Evolutionary conservation across 2,797 vertebrate genomes (phyloP), one percentile per base, ranked within the genome.

Genomic region (Artibeus lituratus): DNA sequence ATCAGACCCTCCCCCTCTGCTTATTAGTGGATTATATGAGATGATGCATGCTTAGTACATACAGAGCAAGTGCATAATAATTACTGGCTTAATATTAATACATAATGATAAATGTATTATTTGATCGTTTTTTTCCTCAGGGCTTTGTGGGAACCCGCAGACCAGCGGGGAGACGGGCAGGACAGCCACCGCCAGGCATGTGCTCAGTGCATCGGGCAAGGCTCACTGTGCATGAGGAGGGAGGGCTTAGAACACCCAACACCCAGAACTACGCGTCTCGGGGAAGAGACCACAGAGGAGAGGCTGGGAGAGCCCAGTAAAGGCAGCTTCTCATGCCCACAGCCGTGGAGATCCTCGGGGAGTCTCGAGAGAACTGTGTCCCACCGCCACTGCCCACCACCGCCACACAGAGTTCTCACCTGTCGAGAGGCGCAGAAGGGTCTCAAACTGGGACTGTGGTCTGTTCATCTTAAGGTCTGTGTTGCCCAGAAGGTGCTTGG

Each of bases 351-450:
- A 24, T 4, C 15, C 49, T 14, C 2, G 21, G 76, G 14, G 84
- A 39, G 42, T 8, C 35, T 39, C 1, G 22, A 29, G 2, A n/a
- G 49, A 80, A 39, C 14, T 14, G 4, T 9, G 39, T 44, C 44
- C 32, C 22, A 11, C 10, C 10, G 4, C n/a, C 0, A 0, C 53
- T 10, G 6, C 57, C 22, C 69, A 10, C 49, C 59, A 12, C 42
- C 21, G 7, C 47, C 3, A 5, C 16, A 4, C 9, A 19, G 6
- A 5, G 22, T 10, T 69, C 42, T 51, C 18, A 6, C 0, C 37
- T 73, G 65, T 86, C 42, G 7, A 3, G 37, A 81, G 44, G 72
- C 67, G 67, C 51, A 37, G 19, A 26, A 7, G 14, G 18, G 19
- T 76, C 24, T 3, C 47, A 74, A 32, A 32, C 44, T 35, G 32